phyloP scores from a whole-genome alignment of 2,113 vertebrate genomes.

The Neolamprologus modestus region DNA sequence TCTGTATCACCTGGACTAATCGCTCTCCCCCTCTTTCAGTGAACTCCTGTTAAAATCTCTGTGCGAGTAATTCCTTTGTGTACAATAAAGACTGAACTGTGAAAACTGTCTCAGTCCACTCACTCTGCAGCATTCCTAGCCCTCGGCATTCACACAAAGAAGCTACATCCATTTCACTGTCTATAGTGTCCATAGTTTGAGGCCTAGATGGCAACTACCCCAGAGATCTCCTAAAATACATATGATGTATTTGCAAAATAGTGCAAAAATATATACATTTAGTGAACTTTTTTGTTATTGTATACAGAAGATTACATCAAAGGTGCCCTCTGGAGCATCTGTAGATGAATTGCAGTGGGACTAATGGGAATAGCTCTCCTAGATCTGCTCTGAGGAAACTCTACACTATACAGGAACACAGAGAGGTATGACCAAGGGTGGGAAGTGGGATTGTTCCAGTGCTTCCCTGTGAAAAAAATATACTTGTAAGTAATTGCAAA shows the following conservation, averaged over 20 bases:
- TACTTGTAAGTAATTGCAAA: not conserved
- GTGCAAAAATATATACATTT: not conserved
- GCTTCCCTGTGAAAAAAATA: not conserved
- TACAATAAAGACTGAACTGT: not conserved
- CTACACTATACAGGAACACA: not conserved
- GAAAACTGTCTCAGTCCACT: not conserved
- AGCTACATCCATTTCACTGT: not conserved
- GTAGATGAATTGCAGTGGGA: not conserved
- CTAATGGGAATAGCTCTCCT: not conserved
- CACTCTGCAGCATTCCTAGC: not conserved
- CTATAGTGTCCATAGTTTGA: not conserved
- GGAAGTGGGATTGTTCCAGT: not conserved
- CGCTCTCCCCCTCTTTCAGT: not conserved
- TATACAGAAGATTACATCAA: not conserved
- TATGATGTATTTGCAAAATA: not conserved
- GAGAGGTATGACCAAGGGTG: not conserved
- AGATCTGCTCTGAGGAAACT: not conserved
- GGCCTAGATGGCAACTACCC: not conserved
- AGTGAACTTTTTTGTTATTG: not conserved
- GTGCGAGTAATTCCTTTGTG: not conserved
- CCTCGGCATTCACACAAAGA: not conserved
- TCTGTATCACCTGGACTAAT: not conserved
- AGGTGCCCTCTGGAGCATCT: not conserved
- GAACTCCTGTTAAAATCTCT: not conserved
- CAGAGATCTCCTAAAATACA: not conserved